These are phyloP conservation scores for Hypercompe scribonia DNA, from an alignment of 2,888 invertebrate genomes.

Conservation along the genomic window DNA sequence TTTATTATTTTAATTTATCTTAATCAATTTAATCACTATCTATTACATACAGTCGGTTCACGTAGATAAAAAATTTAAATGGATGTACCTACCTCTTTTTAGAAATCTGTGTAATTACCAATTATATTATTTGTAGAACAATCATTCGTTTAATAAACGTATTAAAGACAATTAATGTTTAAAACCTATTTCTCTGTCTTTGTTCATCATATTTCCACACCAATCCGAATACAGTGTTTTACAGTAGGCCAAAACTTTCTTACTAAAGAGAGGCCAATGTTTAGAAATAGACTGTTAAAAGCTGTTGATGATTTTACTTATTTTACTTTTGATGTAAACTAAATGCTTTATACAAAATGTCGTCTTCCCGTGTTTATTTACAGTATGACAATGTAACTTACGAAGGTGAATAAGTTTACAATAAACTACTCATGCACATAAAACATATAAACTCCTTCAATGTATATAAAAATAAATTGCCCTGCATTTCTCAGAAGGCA, in stretches of 20 bases:
- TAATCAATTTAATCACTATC: conserved; percentile 46
- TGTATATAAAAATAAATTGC: neutral
- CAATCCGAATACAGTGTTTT: too few species aligned
- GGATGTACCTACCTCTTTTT: conserved; percentile 19
- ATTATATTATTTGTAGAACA: conserved; percentile 16
- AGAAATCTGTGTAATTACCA: conserved; percentile 18
- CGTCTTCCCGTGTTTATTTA: neutral
- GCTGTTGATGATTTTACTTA: neutral
- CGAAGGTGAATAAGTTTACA: too few species aligned
- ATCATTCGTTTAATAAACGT: conserved; percentile 1
- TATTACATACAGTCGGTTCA: conserved; percentile 24
- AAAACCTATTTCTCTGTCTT: conserved; percentile 6
- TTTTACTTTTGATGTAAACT: neutral
- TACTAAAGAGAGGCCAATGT: too few species aligned
- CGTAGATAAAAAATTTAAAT: conserved; percentile 18
- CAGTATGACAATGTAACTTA: too few species aligned
- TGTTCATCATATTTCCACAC: neutral
- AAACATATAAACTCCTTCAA: neutral
- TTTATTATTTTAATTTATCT: conserved; percentile 45
- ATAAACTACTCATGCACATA: neutral
- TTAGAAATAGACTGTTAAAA: too few species aligned
- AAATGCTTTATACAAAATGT: neutral
- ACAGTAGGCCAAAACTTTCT: too few species aligned
- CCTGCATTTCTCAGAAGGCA: neutral
- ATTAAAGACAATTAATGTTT: conserved; percentile 10